Evolutionary conservation across 2,113 vertebrate species (phyloP).

Genomic region (Syngnathus scovelli): DNA sequence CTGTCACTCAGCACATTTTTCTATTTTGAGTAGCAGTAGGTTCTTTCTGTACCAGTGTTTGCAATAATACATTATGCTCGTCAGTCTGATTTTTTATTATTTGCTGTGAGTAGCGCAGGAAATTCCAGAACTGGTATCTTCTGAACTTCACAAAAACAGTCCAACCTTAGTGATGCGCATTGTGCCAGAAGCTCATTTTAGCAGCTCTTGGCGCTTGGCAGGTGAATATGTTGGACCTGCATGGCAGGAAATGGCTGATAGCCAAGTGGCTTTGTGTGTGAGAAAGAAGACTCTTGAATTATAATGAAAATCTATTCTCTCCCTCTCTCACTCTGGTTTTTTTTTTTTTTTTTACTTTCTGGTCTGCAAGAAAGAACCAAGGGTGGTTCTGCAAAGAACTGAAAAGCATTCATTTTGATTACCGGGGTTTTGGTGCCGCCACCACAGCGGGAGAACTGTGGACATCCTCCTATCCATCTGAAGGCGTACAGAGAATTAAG

Average conservation of each 20-base stretch:
- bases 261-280: conserved; percentile 40
- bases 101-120: background rate
- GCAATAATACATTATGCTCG: background rate
- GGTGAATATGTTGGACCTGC: conserved; percentile 45
- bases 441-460: conserved; percentile 40
- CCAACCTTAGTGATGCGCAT: background rate
- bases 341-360: conserved; percentile 21
- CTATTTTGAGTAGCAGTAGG: background rate
- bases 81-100: background rate
- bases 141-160: conserved; percentile 12
- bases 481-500: conserved; percentile 47
- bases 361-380: conserved; percentile 39
- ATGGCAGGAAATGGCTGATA: conserved; percentile 53
- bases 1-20: background rate
- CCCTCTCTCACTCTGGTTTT: conserved; percentile 17
- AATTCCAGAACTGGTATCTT: conserved; percentile 3
- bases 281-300: conserved; percentile 42
- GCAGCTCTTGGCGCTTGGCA: conserved; percentile 44
- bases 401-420: conserved; percentile 54
- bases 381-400: conserved; percentile 51
- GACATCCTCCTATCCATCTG: conserved; percentile 51
- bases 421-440: conserved; percentile 52
- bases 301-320: conserved; percentile 37
- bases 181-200: conserved; percentile 32
- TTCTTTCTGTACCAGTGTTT: conserved; percentile 1